Evolutionary conservation across 1,140 invertebrate species (phyloP).

Genomic region (Oncopodura yosiiana): DNA sequence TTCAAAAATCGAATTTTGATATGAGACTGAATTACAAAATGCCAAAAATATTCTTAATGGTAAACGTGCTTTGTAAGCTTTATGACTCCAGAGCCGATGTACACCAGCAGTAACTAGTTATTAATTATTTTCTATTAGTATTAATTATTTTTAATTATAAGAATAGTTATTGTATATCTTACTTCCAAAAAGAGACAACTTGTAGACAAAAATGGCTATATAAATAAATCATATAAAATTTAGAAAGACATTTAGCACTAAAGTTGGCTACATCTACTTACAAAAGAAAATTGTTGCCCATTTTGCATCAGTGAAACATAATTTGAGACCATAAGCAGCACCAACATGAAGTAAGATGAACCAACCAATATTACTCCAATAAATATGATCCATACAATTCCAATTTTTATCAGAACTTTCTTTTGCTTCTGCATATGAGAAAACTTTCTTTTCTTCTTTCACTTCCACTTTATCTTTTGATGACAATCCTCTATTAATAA

Average conservation of each 20-base stretch:
- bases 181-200: slow-evolving; percentile 35
- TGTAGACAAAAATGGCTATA: slow-evolving; percentile 17
- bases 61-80: slow-evolving; percentile 72
- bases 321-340: slow-evolving; percentile 50
- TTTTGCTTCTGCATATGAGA: slow-evolving; percentile 2
- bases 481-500: too few relatives aligned
- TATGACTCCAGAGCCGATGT: slow-evolving; percentile 80
- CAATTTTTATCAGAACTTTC: slow-evolving; percentile 5
- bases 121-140: slow-evolving; percentile 43
- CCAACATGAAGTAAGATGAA: slow-evolving; percentile 57
- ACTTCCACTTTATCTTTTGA: neutral
- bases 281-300: slow-evolving; percentile 52
- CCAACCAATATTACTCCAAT: slow-evolving; percentile 55
- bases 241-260: neutral
- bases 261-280: slow-evolving; percentile 42
- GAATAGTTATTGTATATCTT: slow-evolving; percentile 52
- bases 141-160: slow-evolving; percentile 49
- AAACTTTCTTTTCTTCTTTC: slow-evolving; percentile 1
- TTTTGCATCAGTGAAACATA: slow-evolving; percentile 50
- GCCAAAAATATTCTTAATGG: slow-evolving; percentile 64
- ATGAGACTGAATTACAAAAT: slow-evolving; percentile 22
- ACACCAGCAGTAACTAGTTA: slow-evolving; percentile 66
- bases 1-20: slow-evolving; percentile 27
- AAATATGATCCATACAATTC: slow-evolving; percentile 40
- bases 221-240: neutral